phyloP scores from a whole-genome alignment of 2,797 vertebrate species.

The Rhadinocentrus ornatus region DNA sequence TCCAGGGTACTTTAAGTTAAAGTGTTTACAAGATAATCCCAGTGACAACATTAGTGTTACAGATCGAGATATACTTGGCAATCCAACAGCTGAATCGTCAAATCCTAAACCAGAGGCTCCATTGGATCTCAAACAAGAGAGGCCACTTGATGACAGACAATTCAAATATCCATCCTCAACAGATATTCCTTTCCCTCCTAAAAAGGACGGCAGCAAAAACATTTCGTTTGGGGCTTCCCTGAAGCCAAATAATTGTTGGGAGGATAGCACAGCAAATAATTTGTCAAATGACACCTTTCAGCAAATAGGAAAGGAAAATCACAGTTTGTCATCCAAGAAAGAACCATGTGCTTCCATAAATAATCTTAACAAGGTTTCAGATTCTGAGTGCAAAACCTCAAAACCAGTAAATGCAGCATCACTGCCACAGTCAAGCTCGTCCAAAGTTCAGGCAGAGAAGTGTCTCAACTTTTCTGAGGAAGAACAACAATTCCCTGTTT shows the following conservation, averaged over 20 bases:
- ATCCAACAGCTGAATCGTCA: conserved; percentile 60
- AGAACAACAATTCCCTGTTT: conserved; percentile 45
- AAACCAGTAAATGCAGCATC: conserved; percentile 55
- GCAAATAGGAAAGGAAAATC: conserved; percentile 44
- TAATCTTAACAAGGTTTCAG: conserved; percentile 67
- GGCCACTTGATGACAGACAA: conserved; percentile 58
- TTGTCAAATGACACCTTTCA: conserved; percentile 42
- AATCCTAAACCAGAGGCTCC: conserved; percentile 69
- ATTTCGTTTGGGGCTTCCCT: conserved; percentile 51
- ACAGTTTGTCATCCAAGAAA: conserved; percentile 61
- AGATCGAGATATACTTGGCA: conserved; percentile 59
- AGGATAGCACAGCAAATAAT: conserved; percentile 43
- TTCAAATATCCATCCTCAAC: conserved; percentile 70
- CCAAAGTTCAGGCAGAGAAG: conserved; percentile 54
- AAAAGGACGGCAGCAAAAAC: conserved; percentile 67
- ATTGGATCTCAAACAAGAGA: conserved; percentile 70
- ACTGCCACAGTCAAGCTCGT: conserved; percentile 54
- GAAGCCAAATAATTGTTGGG: conserved; percentile 65
- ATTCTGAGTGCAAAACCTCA: conserved; percentile 57
- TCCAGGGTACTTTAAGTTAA: conserved; percentile 33
- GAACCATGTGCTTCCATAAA: conserved; percentile 47
- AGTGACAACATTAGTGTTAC: conserved; percentile 50
- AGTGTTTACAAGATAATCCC: conserved; percentile 31
- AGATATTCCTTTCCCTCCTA: conserved; percentile 67
- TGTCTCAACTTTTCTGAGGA: conserved; percentile 50